Evolutionary conservation across 2,888 invertebrate genomes (phyloP).

Genomic region (Drosophila prostipennis): DNA sequence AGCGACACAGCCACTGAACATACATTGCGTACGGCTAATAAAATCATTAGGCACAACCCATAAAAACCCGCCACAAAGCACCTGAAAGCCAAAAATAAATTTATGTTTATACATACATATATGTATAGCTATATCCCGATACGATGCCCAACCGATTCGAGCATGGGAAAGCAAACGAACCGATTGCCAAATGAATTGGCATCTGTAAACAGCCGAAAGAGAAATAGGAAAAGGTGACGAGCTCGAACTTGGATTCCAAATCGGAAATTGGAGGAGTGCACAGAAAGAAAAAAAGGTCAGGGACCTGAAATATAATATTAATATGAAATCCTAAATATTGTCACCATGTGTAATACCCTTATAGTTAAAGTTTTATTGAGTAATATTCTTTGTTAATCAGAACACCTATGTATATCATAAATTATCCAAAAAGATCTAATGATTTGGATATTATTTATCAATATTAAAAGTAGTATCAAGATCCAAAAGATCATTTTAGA

Average conservation of each 20-base stretch:
- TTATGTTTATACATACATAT: background rate
- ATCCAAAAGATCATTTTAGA: no score
- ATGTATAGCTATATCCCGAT: slow-evolving; percentile 25
- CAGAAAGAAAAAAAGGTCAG: slow-evolving; percentile 1
- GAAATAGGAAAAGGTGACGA: slow-evolving; percentile 21
- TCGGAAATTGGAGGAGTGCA: slow-evolving; percentile 7
- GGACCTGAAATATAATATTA: no score
- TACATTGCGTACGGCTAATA: slow-evolving; percentile 76
- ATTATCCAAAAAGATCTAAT: no score
- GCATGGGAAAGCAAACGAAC: slow-evolving; percentile 38
- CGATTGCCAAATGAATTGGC: slow-evolving; percentile 68
- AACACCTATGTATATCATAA: no score
- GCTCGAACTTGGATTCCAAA: slow-evolving; percentile 18
- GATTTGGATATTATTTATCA: no score
- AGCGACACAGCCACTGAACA: slow-evolving; percentile 58
- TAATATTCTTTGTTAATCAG: no score
- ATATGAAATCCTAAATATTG: no score
- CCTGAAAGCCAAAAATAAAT: slow-evolving; percentile 20
- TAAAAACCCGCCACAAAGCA: slow-evolving; percentile 51
- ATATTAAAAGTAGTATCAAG: no score
- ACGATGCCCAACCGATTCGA: slow-evolving; percentile 23
- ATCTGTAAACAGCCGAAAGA: slow-evolving; percentile 37
- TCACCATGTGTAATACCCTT: no score
- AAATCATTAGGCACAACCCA: slow-evolving; percentile 74
- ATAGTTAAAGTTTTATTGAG: no score